Percentiles rank a stretch among this genome's conserved stretches.
Conservation (phyloP, 2,113 vertebrate species). For the Trachemys scripta region DNA sequence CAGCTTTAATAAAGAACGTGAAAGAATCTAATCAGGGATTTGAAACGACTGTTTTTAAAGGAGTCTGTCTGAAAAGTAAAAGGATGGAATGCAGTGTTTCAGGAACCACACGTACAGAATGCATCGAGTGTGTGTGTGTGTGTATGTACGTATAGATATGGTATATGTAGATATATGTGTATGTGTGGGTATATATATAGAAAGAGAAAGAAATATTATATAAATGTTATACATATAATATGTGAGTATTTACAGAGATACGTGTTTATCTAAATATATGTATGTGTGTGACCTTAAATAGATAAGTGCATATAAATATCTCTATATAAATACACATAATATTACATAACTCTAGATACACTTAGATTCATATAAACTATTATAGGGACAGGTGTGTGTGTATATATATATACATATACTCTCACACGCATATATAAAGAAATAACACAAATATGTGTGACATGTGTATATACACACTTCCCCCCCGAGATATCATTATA, state of each 20-base stretch:
- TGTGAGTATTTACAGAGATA: background rate
- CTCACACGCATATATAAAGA: too few relatives aligned
- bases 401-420: accelerated
- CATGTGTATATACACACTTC: background rate
- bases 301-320: background rate
- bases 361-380: background rate
- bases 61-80: background rate
- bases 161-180: too few relatives aligned
- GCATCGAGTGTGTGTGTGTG: background rate
- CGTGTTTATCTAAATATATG: background rate
- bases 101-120: background rate
- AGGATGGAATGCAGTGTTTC: background rate
- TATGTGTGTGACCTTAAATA: background rate
- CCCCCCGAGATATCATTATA: background rate
- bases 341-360: background rate
- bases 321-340: background rate
- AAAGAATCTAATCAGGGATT: background rate
- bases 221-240: too few relatives aligned
- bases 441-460: too few relatives aligned
- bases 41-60: accelerated
- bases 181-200: too few relatives aligned
- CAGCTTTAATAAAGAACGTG: background rate
- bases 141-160: background rate
- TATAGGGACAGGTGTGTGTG: background rate
- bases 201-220: too few relatives aligned